Evolutionary conservation across 2,797 vertebrate genomes (phyloP).

Genomic region (Heterohyrax brucei): DNA sequence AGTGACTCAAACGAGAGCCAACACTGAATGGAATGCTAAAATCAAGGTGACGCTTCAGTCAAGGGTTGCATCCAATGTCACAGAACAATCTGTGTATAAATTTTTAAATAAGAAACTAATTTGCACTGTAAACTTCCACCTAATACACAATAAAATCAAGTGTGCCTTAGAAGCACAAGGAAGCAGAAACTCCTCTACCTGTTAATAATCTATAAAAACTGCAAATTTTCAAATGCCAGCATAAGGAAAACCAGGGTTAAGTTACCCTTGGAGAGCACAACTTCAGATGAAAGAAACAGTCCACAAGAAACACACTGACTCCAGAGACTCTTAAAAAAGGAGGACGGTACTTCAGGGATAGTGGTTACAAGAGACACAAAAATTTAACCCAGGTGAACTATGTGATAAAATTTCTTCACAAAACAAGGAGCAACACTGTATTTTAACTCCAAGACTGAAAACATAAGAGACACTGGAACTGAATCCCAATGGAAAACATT

Average conservation of each 20-base stretch:
- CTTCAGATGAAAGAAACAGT: not conserved
- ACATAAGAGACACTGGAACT: constrained; percentile 30
- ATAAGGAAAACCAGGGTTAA: constrained; percentile 42
- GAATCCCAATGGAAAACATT: constrained; percentile 25
- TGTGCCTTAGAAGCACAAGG: not conserved
- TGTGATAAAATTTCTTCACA: constrained; percentile 23
- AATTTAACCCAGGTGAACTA: constrained; percentile 26
- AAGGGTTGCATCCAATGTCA: too few relatives aligned
- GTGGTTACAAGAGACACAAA: constrained; percentile 47
- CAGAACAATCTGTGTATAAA: too few relatives aligned
- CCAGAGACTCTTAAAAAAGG: constrained; percentile 44
- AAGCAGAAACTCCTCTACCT: not conserved
- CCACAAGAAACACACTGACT: not conserved
- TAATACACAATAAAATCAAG: too few relatives aligned
- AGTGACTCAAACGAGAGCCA: constrained; percentile 61
- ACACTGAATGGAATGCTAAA: constrained; percentile 26
- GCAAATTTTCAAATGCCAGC: constrained; percentile 33
- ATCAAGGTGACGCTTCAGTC: not conserved
- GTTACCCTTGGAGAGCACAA: constrained; percentile 57
- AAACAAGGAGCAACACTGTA: constrained; percentile 36
- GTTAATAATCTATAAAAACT: constrained; percentile 52
- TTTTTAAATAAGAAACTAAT: too few relatives aligned
- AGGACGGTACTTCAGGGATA: constrained; percentile 29
- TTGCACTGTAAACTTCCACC: too few relatives aligned
- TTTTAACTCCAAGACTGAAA: constrained; percentile 52